phyloP scores from a whole-genome alignment of 2,888 invertebrate genomes.

The Plutella xylostella region DNA sequence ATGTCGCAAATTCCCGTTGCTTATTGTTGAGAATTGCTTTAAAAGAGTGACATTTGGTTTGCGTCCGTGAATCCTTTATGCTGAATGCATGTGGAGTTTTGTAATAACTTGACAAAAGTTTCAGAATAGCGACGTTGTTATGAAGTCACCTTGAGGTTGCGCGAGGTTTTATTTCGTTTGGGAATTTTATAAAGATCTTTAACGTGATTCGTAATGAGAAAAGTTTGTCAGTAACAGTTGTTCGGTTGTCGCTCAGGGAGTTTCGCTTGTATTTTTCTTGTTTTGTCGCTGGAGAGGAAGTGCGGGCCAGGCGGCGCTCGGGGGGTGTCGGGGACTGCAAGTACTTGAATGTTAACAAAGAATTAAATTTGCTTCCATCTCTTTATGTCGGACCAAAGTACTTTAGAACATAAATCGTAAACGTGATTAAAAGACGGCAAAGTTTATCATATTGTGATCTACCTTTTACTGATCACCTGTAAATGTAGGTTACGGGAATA shows the following conservation, averaged over 20 bases:
- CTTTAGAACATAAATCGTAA: too few species aligned
- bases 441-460: too few species aligned
- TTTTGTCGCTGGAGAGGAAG: background rate
- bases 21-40: constrained; percentile 42
- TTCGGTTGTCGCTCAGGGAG: background rate
- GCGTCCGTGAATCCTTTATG: constrained; percentile 6
- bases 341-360: too few species aligned
- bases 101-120: constrained; percentile 5
- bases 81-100: constrained; percentile 5
- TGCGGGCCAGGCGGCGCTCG: too few species aligned
- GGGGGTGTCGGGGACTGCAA: too few species aligned
- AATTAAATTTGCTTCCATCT: too few species aligned
- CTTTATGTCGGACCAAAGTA: too few species aligned
- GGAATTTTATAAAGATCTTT: constrained; percentile 3
- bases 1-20: constrained; percentile 40
- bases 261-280: background rate
- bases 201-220: constrained; percentile 1
- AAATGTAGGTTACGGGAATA: too few species aligned
- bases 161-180: constrained; percentile 1
- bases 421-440: too few species aligned
- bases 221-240: constrained; percentile 1
- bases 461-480: too few species aligned
- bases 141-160: constrained; percentile 4
- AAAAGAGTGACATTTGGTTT: constrained; percentile 19
- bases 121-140: background rate